These are phyloP conservation scores for Plebejus anna DNA, from an alignment of 2,888 invertebrate species.

Conservation along the genomic window DNA sequence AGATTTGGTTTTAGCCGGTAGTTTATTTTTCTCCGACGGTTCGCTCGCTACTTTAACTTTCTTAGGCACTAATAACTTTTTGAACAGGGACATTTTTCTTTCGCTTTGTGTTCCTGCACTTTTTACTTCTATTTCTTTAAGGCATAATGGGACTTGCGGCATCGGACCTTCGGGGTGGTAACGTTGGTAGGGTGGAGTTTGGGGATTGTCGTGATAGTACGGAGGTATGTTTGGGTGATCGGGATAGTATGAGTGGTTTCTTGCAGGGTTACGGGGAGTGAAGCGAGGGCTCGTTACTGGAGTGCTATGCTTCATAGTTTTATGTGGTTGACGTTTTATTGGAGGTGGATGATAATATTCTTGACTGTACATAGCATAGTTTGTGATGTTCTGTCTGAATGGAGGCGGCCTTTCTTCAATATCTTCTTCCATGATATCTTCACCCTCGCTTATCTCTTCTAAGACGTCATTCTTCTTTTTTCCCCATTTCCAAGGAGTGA, in stretches of 20 bases:
- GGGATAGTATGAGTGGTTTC: slow-evolving; percentile 28
- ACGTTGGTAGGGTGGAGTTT: slow-evolving; percentile 33
- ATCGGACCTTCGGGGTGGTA: slow-evolving; percentile 41
- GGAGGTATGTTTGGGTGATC: slow-evolving; percentile 33
- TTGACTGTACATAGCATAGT: slow-evolving; percentile 58
- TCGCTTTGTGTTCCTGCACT: slow-evolving; percentile 68
- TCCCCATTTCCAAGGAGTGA: slow-evolving; percentile 54
- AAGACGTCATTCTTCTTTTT: slow-evolving; percentile 57
- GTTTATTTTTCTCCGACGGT: slow-evolving; percentile 26
- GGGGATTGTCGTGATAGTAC: slow-evolving; percentile 37
- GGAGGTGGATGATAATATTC: slow-evolving; percentile 54
- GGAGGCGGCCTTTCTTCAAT: slow-evolving; percentile 45
- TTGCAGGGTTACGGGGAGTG: slow-evolving; percentile 17
- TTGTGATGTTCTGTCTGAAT: slow-evolving; percentile 56
- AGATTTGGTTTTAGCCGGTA: slow-evolving; percentile 36
- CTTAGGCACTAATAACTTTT: slow-evolving; percentile 48
- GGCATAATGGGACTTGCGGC: slow-evolving; percentile 57
- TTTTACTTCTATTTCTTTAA: slow-evolving; percentile 70
- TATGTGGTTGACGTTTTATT: slow-evolving; percentile 27
- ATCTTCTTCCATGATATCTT: slow-evolving; percentile 50
- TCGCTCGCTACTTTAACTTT: slow-evolving; percentile 43
- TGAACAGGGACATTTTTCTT: slow-evolving; percentile 56
- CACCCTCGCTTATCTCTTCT: slow-evolving; percentile 58
- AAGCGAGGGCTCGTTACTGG: not conserved
- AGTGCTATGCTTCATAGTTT: not conserved